Conservation (phyloP, 2,113 vertebrate genomes). For the Heteronetta atricapilla region DNA sequence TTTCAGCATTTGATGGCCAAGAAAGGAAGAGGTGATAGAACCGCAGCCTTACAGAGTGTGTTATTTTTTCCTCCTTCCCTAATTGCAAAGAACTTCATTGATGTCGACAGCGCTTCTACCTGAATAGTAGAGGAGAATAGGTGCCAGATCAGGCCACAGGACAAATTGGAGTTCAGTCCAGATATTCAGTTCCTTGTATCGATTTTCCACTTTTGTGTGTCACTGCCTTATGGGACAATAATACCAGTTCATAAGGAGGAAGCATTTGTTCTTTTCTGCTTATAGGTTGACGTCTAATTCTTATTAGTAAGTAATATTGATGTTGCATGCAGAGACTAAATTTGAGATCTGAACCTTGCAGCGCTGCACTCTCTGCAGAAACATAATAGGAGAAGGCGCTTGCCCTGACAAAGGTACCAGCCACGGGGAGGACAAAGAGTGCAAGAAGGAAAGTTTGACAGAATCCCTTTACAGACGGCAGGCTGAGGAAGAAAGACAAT, state of each 20-base stretch:
- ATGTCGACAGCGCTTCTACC: neutral
- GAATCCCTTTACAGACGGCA: neutral
- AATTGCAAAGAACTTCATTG: slow-evolving; percentile 50
- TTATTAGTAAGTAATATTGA: slow-evolving; percentile 12
- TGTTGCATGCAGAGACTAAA: neutral
- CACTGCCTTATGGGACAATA: slow-evolving; percentile 30
- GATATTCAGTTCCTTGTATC: neutral
- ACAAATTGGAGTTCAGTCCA: slow-evolving; percentile 48
- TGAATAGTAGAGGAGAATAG: slow-evolving; percentile 54
- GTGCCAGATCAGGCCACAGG: neutral
- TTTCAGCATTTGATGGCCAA: slow-evolving; percentile 52
- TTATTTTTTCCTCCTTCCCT: neutral
- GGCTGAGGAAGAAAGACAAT: neutral
- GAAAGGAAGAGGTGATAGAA: slow-evolving; percentile 45
- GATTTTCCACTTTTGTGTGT: slow-evolving; percentile 45
- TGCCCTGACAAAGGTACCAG: neutral
- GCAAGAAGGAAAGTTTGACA: neutral
- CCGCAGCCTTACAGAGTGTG: neutral
- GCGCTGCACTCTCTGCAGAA: neutral
- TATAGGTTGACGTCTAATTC: slow-evolving; percentile 1
- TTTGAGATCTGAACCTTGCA: neutral
- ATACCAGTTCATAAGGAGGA: neutral
- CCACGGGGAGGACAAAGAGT: neutral
- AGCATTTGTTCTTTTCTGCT: slow-evolving; percentile 11
- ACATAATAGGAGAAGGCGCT: neutral